A percentile compares a stretch with the other conserved stretches of the same genome.
Conservation (phyloP, 1,140 invertebrate genomes). For the Vollenhovia emeryi region DNA sequence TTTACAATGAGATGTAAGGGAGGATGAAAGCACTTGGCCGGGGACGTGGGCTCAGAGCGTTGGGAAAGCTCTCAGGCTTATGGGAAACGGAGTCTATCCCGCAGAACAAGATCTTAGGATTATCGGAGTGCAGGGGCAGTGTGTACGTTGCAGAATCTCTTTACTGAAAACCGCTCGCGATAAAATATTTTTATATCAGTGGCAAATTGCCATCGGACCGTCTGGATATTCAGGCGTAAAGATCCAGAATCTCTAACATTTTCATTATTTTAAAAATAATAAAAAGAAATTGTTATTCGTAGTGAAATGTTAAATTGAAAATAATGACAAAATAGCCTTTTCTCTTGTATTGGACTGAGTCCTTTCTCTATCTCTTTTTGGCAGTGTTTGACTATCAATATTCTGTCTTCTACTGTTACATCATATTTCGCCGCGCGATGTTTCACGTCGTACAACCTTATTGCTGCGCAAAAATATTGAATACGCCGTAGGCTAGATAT, state of each 20-base stretch:
- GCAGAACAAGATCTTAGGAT: neutral
- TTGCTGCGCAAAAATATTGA: neutral
- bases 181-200: neutral
- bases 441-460: neutral
- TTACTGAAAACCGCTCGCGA: neutral
- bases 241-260: neutral
- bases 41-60: neutral
- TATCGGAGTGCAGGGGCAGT: neutral
- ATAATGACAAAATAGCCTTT: neutral
- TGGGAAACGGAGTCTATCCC: neutral
- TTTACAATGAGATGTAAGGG: neutral
- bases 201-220: neutral
- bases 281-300: no score
- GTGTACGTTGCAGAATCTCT: neutral
- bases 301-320: no score
- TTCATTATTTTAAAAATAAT: neutral
- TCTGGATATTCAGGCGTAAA: neutral
- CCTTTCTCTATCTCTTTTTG: neutral
- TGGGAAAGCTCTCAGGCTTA: constrained; percentile 25
- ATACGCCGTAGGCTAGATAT: neutral
- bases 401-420: neutral
- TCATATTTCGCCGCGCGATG: constrained; percentile 6
- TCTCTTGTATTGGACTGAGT: neutral
- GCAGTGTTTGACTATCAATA: constrained; percentile 14
- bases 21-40: neutral